Percentiles rank a stretch among this genome's conserved stretches.
Evolutionary conservation across 1,140 invertebrate genomes (phyloP).

Genomic region (Chymomyza costata): DNA sequence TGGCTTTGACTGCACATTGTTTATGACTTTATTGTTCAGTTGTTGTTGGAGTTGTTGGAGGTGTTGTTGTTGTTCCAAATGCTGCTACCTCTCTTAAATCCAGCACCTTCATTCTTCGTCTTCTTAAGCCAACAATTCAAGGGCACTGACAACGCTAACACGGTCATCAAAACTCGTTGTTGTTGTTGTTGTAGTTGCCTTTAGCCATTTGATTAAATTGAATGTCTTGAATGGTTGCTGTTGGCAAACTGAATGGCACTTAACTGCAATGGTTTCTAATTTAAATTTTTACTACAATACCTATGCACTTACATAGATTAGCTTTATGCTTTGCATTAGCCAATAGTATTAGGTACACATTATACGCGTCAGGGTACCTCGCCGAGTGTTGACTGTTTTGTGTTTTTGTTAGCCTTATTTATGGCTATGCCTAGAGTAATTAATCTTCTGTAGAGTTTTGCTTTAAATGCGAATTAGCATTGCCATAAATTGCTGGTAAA

Average conservation of each 20-base stretch:
- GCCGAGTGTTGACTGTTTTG: slow-evolving; percentile 8
- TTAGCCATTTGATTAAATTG: slow-evolving; percentile 39
- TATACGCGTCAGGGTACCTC: slow-evolving; percentile 31
- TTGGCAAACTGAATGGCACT: slow-evolving; percentile 21
- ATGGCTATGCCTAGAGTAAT: slow-evolving; percentile 53
- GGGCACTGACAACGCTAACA: slow-evolving; percentile 45
- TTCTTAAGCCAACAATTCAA: slow-evolving; percentile 48
- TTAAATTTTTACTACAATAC: slow-evolving; percentile 68
- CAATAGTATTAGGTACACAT: too few species aligned
- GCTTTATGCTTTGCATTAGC: slow-evolving; percentile 49
- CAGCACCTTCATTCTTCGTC: slow-evolving; percentile 16
- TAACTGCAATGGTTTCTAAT: slow-evolving; percentile 61
- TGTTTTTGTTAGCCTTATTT: slow-evolving; percentile 51
- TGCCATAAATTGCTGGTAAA: slow-evolving; percentile 14
- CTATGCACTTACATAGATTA: too few species aligned
- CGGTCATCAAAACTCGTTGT: slow-evolving; percentile 30
- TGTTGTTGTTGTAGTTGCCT: slow-evolving; percentile 12
- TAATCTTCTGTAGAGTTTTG: slow-evolving; percentile 62
- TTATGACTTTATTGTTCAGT: slow-evolving; percentile 64
- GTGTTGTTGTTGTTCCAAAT: slow-evolving; percentile 3
- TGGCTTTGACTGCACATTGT: slow-evolving; percentile 62
- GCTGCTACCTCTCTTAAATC: slow-evolving; percentile 1
- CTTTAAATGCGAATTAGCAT: slow-evolving; percentile 45
- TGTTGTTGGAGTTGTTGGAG: slow-evolving; percentile 19
- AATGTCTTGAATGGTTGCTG: slow-evolving; percentile 37